Conservation (phyloP, 2,797 vertebrate genomes). For the Hozukius guyotensis region DNA sequence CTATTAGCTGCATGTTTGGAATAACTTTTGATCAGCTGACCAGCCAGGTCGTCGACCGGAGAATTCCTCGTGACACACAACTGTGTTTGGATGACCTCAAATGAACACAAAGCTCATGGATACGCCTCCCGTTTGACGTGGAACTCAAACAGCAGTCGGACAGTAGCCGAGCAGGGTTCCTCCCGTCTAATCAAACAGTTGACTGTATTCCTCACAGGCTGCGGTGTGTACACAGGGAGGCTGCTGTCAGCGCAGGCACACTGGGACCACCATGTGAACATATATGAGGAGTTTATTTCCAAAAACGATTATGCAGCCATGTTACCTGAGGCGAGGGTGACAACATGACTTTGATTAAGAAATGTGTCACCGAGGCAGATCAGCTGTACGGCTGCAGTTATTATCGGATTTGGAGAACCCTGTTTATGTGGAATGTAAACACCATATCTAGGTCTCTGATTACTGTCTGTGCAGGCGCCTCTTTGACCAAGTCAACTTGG, state of each 20-base stretch:
- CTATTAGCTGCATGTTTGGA: not conserved
- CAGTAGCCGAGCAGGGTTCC: not conserved
- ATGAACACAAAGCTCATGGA: not conserved
- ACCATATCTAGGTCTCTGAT: not conserved
- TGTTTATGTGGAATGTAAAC: not conserved
- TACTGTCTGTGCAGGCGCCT: too few relatives aligned
- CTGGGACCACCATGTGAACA: not conserved
- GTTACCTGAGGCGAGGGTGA: not conserved
- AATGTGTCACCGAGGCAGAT: not conserved
- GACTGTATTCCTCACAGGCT: not conserved
- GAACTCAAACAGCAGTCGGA: not conserved
- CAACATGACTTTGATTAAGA: not conserved
- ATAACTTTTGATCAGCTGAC: not conserved
- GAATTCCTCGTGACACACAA: not conserved
- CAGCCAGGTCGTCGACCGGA: not conserved
- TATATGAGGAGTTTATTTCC: not conserved
- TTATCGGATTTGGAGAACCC: not conserved
- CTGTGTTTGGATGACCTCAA: not conserved
- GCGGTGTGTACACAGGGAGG: conserved; percentile 16
- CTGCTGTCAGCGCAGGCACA: not conserved
- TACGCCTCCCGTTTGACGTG: not conserved
- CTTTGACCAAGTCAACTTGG: not conserved
- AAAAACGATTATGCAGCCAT: not conserved
- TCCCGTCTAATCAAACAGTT: not conserved
- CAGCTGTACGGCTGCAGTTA: not conserved